Percentiles rank a stretch among this genome's conserved stretches.
Conservation (phyloP, 1,140 invertebrate species). For the Triops longicaudatus region DNA sequence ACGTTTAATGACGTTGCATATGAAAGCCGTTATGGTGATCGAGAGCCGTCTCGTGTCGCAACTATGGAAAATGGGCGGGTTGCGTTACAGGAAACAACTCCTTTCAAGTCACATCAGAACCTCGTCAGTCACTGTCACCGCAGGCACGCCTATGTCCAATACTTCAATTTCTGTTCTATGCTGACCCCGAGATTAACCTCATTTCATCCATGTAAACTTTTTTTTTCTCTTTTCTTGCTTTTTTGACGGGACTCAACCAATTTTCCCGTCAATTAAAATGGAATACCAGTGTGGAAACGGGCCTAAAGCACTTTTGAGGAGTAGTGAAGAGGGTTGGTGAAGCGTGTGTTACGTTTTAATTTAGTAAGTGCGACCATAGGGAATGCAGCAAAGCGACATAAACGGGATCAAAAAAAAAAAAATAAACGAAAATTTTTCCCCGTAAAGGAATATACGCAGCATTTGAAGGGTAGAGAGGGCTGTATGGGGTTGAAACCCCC, state of each 20-base stretch:
- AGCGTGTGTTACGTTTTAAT: constrained; percentile 3
- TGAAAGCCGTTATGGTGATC: not conserved
- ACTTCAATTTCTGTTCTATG: not conserved
- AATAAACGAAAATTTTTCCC: not conserved
- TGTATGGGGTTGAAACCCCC: not conserved
- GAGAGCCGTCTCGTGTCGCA: not conserved
- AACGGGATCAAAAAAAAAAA: not conserved
- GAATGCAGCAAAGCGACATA: not conserved
- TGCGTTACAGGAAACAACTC: constrained; percentile 11
- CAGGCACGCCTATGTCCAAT: constrained; percentile 5
- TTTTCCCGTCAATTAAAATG: not conserved
- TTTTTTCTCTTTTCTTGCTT: not conserved
- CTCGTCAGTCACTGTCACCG: constrained; percentile 10
- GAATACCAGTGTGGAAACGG: not conserved
- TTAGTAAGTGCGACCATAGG: constrained; percentile 8
- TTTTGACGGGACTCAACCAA: no score
- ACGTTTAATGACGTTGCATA: not conserved
- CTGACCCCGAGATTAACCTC: not conserved
- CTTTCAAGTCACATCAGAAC: constrained; percentile 7
- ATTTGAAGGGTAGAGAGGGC: not conserved
- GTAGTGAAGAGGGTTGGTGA: not conserved
- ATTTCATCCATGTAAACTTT: not conserved
- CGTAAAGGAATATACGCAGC: not conserved
- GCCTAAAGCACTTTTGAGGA: not conserved
- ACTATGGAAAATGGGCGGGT: not conserved